phyloP scores from a whole-genome alignment of 2,113 vertebrate species.

The Lipotes vexillifer region DNA sequence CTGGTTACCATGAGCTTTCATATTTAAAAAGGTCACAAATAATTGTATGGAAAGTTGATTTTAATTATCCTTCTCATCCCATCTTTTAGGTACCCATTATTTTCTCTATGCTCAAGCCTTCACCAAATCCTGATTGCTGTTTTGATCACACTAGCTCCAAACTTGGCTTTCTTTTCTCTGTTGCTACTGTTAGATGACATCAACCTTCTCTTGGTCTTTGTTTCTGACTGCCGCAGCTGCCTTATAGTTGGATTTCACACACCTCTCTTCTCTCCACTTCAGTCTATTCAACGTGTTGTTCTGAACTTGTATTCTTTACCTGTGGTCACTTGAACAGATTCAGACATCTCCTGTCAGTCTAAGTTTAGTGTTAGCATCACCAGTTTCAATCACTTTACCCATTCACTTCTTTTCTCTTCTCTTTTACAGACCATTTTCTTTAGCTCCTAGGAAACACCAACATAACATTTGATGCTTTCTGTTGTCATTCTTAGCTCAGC shows the following conservation, averaged over 20 bases:
- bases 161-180: neutral
- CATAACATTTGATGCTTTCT: neutral
- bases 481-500: neutral
- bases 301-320: neutral
- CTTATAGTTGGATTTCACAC: neutral
- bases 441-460: neutral
- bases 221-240: neutral
- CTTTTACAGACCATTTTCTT: neutral
- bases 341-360: neutral
- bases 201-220: neutral
- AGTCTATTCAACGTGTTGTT: neutral
- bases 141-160: neutral
- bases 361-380: neutral
- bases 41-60: neutral
- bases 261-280: neutral
- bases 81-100: neutral
- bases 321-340: neutral
- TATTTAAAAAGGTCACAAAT: neutral
- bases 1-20: neutral
- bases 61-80: neutral
- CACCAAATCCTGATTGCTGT: neutral
- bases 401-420: neutral
- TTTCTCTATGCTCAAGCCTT: neutral
- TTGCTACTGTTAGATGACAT: neutral
- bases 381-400: neutral